These are phyloP conservation scores for Acronicta aceris DNA, from an alignment of 2,888 invertebrate species.

Conservation along the genomic window DNA sequence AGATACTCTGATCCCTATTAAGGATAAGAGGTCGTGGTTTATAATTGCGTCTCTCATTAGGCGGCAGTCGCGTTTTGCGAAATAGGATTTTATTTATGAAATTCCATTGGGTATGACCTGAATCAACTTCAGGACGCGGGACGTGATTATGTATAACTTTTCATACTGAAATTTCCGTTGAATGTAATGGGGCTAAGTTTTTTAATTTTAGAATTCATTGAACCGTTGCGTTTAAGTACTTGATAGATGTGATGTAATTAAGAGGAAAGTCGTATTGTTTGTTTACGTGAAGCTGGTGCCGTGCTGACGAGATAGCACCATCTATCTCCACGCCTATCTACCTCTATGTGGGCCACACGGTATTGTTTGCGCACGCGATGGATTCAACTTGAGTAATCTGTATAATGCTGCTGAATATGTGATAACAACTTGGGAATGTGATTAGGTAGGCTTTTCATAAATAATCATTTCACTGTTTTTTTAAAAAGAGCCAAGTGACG, in stretches of 20 bases:
- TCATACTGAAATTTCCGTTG: slow-evolving; percentile 34
- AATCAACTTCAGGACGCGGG: slow-evolving; percentile 60
- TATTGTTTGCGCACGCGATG: slow-evolving; percentile 70
- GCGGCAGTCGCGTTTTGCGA: slow-evolving; percentile 65
- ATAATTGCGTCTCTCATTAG: slow-evolving; percentile 80
- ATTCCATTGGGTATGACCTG: slow-evolving; percentile 66
- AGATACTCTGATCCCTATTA: slow-evolving; percentile 69
- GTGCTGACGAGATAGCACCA: slow-evolving; percentile 62
- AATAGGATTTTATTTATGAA: slow-evolving; percentile 77
- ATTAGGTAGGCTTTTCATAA: slow-evolving; percentile 28
- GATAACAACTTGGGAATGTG: slow-evolving; percentile 49
- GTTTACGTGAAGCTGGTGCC: slow-evolving; percentile 59
- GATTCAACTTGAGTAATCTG: slow-evolving; percentile 60
- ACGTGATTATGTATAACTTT: slow-evolving; percentile 49
- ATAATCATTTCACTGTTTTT: slow-evolving; percentile 4
- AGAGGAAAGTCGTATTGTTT: slow-evolving; percentile 68
- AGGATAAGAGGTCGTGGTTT: slow-evolving; percentile 68
- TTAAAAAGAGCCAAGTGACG: neutral
- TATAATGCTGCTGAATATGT: slow-evolving; percentile 55
- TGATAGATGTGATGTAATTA: slow-evolving; percentile 65
- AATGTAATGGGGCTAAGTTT: slow-evolving; percentile 47
- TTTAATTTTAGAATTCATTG: slow-evolving; percentile 53
- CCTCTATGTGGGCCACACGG: slow-evolving; percentile 67
- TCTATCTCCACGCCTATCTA: slow-evolving; percentile 63
- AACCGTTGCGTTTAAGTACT: slow-evolving; percentile 50